phyloP scores from a whole-genome alignment of 2,888 invertebrate genomes.

The Euclidia mi region DNA sequence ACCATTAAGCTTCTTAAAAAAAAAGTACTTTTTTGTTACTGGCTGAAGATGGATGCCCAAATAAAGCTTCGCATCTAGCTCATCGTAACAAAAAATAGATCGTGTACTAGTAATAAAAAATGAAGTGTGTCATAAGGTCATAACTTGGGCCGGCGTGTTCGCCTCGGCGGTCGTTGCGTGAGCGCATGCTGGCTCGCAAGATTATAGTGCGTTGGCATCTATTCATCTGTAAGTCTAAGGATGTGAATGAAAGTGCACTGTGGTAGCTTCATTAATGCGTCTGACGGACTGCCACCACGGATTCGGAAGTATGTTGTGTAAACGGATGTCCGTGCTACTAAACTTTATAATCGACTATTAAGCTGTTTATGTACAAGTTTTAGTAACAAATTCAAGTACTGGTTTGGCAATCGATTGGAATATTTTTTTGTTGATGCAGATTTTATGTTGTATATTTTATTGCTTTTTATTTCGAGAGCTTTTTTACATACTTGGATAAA shows the following conservation, averaged over 20 bases:
- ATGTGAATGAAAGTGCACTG: conserved; percentile 79
- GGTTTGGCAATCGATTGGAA: too few species aligned
- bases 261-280: conserved; percentile 55
- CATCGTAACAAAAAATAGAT: conserved; percentile 6
- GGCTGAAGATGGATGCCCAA: too few species aligned
- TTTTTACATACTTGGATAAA: too few species aligned
- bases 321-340: conserved; percentile 54
- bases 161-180: conserved; percentile 65
- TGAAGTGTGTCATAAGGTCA: conserved; percentile 40
- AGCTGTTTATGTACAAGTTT: background rate
- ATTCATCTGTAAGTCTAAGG: conserved; percentile 62
- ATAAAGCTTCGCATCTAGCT: background rate
- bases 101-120: conserved; percentile 24
- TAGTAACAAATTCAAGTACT: too few species aligned
- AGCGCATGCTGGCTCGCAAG: conserved; percentile 70
- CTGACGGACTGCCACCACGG: conserved; percentile 32
- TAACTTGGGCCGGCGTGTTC: conserved; percentile 19
- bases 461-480: too few species aligned
- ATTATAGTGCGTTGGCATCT: conserved; percentile 85
- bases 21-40: too few species aligned
- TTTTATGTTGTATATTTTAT: too few species aligned
- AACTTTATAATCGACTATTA: conserved; percentile 23
- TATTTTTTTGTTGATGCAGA: too few species aligned
- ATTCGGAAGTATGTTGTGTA: conserved; percentile 49
- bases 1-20: too few species aligned